These are phyloP conservation scores for Volucella inflata DNA, from an alignment of 2,888 invertebrate species.

Conservation along the genomic window DNA sequence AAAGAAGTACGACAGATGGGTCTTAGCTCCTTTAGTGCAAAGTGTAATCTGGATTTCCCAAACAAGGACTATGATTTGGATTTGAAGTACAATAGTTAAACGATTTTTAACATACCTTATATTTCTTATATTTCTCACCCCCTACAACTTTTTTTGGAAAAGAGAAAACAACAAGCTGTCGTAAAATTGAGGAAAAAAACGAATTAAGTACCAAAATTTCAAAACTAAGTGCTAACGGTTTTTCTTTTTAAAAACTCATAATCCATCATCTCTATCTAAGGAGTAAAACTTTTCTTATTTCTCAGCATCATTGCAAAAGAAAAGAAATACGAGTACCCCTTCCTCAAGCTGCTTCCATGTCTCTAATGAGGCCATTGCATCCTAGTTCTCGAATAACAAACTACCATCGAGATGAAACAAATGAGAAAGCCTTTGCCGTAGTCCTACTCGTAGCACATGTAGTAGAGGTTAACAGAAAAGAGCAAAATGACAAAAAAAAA, in stretches of 20 bases:
- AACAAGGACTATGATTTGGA: no score
- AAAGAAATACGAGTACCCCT: constrained; percentile 14
- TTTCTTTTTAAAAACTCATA: not conserved
- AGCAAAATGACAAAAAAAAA: constrained; percentile 12
- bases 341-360: not conserved
- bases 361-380: constrained; percentile 68
- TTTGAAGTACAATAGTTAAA: no score
- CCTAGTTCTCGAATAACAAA: constrained; percentile 57
- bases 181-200: not conserved
- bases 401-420: constrained; percentile 67
- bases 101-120: no score
- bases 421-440: constrained; percentile 51
- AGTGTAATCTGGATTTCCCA: no score
- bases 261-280: constrained; percentile 2
- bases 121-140: no score
- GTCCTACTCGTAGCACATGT: constrained; percentile 60
- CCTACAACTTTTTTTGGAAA: no score
- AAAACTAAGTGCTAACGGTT: no score
- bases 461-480: constrained; percentile 55
- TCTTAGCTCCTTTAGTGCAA: no score
- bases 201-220: not conserved
- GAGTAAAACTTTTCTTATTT: constrained; percentile 31
- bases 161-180: not conserved
- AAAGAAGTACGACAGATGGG: no score
- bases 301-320: constrained; percentile 14